A percentile compares a stretch with the other conserved stretches of the same genome.
Conservation (phyloP, 2,113 vertebrate genomes). For the Petaurus breviceps region DNA sequence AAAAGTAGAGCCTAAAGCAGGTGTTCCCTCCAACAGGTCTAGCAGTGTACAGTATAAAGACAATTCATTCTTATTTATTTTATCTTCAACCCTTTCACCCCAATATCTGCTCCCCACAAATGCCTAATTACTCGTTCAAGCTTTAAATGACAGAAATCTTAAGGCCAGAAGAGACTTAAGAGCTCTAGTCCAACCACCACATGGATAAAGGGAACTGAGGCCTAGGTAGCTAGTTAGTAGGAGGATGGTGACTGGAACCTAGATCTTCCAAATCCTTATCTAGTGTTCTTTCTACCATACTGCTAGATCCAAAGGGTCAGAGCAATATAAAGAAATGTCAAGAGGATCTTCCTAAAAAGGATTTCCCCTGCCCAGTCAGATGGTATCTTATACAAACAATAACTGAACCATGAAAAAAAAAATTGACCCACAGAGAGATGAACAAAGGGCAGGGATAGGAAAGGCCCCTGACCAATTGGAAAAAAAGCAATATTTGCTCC, state of each 20-base stretch:
- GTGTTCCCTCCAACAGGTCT: conserved; percentile 3
- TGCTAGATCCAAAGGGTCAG: neutral
- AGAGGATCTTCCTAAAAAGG: neutral
- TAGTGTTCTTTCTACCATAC: neutral
- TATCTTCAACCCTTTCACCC: neutral
- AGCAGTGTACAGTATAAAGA: conserved; percentile 16
- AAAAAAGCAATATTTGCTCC: conserved; percentile 31
- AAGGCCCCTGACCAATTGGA: conserved; percentile 42
- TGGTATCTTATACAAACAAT: conserved; percentile 25
- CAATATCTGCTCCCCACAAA: neutral
- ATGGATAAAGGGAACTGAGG: conserved; percentile 32
- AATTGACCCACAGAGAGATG: conserved; percentile 4
- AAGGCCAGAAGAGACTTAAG: conserved; percentile 5
- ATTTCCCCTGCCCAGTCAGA: neutral
- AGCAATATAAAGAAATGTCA: neutral
- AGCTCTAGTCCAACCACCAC: conserved; percentile 45
- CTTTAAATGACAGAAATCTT: conserved; percentile 28
- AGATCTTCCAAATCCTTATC: conserved; percentile 13
- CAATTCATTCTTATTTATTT: conserved; percentile 20
- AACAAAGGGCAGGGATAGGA: conserved; percentile 50
- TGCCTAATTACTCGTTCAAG: neutral
- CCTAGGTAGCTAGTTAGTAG: neutral
- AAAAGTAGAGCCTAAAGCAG: conserved; percentile 27
- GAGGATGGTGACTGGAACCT: conserved; percentile 12
- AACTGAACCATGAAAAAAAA: conserved; percentile 59